Evolutionary conservation across 2,888 invertebrate species (phyloP), one percentile per base, ranked within the genome.

Genomic region (Ischnura elegans): DNA sequence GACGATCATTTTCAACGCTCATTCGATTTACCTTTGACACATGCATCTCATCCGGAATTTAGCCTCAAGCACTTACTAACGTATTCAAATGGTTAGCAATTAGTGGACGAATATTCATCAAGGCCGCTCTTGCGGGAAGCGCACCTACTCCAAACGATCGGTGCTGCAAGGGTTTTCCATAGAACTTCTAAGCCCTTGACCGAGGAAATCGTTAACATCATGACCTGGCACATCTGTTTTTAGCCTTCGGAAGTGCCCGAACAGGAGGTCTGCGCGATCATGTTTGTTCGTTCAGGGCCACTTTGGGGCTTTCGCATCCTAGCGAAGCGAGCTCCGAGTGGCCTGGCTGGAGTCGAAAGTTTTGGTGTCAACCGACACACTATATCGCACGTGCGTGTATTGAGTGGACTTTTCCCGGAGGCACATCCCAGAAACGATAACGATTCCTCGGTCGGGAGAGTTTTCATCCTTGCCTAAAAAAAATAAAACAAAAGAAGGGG

Each of bases 341-440:
- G 16, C 19, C 13, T 3, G 47, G 51, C n/a, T n/a, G 19, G 51
- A 51, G 51, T 51, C 51, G 36, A 76, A 76, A 76, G 76, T 76
- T 76, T 76, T 76, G 76, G 36, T 36, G 76, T n/a, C 16, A 10
- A 10, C 36, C 10, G 76, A 4, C 13, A 61, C 61, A 6, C 5
- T 21, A 13, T 13, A 10, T 36, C 29, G 29, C 36, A 10, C 61
- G 25, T 76, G 61, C n/a, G 25, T 25, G 76, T 76, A 36, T 76
- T 3, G 76, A 76, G 36, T 76, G 76, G 76, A 36, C 76, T 13
- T 36, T 10, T 76, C 76, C 76, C 29, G 36, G n/a, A 13, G 29
- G 36, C 76, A 76, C 36, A 36, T 76, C 76, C 76, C 76, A 29
- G 76, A 76, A 36, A 36, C 76, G 76, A 76, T 76, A 76, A 76